Percentiles rank a stretch among this genome's conserved stretches.
Evolutionary conservation across 1,140 invertebrate genomes (phyloP).

Genomic region (Delia radicum): DNA sequence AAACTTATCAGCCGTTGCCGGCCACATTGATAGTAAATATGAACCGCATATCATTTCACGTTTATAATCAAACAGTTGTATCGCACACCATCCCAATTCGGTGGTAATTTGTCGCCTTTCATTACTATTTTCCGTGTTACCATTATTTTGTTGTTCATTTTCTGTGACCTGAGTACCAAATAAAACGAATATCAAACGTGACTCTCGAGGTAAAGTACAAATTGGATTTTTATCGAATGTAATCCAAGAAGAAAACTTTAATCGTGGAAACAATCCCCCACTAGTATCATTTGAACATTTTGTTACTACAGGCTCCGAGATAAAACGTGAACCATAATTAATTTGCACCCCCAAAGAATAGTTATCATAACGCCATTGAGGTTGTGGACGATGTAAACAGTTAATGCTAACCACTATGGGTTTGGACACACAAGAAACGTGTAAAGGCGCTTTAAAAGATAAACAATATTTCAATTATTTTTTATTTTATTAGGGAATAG

Average conservation of each 20-base stretch:
- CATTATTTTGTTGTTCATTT: slow-evolving; percentile 48
- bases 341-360: slow-evolving; percentile 81
- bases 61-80: slow-evolving; percentile 90
- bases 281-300: slow-evolving; percentile 64
- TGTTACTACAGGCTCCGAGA: slow-evolving; percentile 70
- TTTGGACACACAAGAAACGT: slow-evolving; percentile 72
- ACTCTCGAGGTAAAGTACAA: slow-evolving; percentile 83
- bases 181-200: slow-evolving; percentile 83
- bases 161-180: slow-evolving; percentile 71
- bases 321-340: slow-evolving; percentile 80
- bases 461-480: not conserved
- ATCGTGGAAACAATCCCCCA: slow-evolving; percentile 72
- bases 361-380: slow-evolving; percentile 80
- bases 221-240: slow-evolving; percentile 76
- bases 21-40: slow-evolving; percentile 86
- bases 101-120: slow-evolving; percentile 61
- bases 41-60: slow-evolving; percentile 78
- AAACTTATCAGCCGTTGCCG: slow-evolving; percentile 76
- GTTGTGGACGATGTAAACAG: slow-evolving; percentile 76
- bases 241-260: slow-evolving; percentile 84
- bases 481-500: not conserved
- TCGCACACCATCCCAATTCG: slow-evolving; percentile 86
- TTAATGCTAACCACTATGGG: slow-evolving; percentile 80
- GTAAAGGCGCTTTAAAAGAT: slow-evolving; percentile 62
- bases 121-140: slow-evolving; percentile 67